Percentiles rank a stretch among this genome's conserved stretches.
Conservation (phyloP, 2,113 vertebrate genomes). For the Empidonax traillii region DNA sequence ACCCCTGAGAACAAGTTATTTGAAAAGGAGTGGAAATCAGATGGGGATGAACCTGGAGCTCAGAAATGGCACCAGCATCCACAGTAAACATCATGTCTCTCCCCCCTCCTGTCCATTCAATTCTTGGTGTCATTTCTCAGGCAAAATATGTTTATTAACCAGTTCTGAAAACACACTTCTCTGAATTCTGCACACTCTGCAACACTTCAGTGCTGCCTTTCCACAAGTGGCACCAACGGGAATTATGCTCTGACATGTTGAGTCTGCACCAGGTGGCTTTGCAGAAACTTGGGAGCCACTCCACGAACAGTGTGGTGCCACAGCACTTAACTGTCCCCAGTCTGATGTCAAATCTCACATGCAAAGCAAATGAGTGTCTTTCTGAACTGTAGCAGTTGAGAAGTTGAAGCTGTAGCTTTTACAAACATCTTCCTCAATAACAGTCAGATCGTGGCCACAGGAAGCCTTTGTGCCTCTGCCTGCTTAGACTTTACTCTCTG, state of each 20-base stretch:
- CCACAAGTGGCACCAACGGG: accelerated
- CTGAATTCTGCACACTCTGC: background rate
- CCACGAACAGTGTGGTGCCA: background rate
- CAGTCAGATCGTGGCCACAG: accelerated
- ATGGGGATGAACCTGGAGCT: background rate
- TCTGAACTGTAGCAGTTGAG: background rate
- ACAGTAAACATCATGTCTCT: accelerated
- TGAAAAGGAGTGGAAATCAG: background rate
- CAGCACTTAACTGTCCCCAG: background rate
- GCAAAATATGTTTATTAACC: background rate
- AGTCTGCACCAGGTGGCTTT: accelerated
- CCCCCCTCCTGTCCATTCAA: background rate
- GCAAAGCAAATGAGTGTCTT: background rate
- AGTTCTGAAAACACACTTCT: background rate
- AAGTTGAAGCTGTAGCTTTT: background rate
- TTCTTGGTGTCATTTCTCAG: background rate
- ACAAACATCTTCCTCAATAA: background rate
- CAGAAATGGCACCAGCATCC: too few species aligned
- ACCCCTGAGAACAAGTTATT: background rate
- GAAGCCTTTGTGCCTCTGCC: background rate
- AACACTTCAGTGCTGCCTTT: background rate
- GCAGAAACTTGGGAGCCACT: background rate
- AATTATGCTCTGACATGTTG: accelerated
- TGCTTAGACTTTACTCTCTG: background rate
- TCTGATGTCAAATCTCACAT: accelerated